These are phyloP conservation scores for Channa striata DNA, from an alignment of 2,797 vertebrate species.

Conservation along the genomic window DNA sequence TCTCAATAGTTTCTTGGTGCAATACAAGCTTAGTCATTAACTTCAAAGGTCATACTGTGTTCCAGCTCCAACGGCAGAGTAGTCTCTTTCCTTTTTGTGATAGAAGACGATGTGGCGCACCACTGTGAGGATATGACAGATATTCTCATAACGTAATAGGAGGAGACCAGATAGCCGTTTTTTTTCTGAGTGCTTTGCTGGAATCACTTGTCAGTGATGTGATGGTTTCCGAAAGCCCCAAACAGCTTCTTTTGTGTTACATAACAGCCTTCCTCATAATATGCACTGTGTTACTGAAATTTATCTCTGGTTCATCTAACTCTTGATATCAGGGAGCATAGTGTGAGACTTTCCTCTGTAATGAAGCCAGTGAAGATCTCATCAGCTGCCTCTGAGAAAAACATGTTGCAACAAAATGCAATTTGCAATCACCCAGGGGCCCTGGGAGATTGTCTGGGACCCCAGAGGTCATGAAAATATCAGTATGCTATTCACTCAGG, in stretches of 20 bases:
- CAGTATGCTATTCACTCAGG: constrained; percentile 32
- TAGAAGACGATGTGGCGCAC: constrained; percentile 3
- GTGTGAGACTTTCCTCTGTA: constrained; percentile 67
- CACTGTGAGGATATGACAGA: constrained; percentile 20
- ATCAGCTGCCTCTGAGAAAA: constrained; percentile 38
- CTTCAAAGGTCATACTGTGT: constrained; percentile 35
- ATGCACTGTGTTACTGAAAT: constrained; percentile 8
- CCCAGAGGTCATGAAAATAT: constrained; percentile 19
- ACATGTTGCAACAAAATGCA: constrained; percentile 58
- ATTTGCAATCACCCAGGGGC: constrained; percentile 39
- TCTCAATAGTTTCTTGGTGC: constrained; percentile 29
- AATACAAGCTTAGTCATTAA: background rate
- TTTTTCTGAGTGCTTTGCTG: constrained; percentile 15
- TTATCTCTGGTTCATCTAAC: constrained; percentile 52
- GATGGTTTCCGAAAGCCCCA: constrained; percentile 15
- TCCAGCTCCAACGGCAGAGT: background rate
- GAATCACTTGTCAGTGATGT: constrained; percentile 25
- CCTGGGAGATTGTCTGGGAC: constrained; percentile 10
- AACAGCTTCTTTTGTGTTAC: constrained; percentile 24
- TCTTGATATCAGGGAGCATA: constrained; percentile 37
- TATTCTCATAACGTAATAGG: background rate
- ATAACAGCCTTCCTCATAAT: constrained; percentile 23
- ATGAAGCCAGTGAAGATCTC: constrained; percentile 54
- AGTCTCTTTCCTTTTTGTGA: background rate
- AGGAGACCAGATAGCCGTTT: background rate